A percentile compares a stretch with the other conserved stretches of the same genome.
phyloP scores from a whole-genome alignment of 23 tunicate genomes.

The Ascidia mentula region DNA sequence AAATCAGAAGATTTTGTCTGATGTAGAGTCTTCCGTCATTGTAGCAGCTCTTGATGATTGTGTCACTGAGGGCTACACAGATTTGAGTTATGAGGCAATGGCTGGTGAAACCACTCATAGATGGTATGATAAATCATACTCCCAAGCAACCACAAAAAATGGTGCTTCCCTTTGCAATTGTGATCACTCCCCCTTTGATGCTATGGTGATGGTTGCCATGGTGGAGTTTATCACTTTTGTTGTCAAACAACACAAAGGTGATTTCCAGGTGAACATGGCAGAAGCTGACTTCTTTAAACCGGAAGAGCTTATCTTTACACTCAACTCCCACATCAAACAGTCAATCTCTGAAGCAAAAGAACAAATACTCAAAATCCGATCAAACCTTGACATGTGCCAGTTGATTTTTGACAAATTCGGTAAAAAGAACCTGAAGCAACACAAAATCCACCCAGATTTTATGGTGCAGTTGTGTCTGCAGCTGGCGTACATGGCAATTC shows the following conservation, averaged over 20 bases:
- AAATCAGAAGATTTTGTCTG: conserved; percentile 34
- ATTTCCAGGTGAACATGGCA: conserved; percentile 32
- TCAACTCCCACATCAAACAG: conserved; percentile 36
- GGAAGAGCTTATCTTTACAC: conserved; percentile 44
- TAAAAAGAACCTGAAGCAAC: conserved; percentile 46
- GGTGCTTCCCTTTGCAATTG: conserved; percentile 50
- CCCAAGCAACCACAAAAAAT: conserved; percentile 30
- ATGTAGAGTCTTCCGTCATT: conserved; percentile 55
- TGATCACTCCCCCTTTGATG: conserved; percentile 93
- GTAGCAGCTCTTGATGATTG: conserved; percentile 60
- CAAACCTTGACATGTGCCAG: conserved; percentile 51
- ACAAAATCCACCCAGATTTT: conserved; percentile 71
- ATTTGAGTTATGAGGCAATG: conserved; percentile 37
- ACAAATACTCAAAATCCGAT: conserved; percentile 6
- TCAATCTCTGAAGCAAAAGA: conserved; percentile 36
- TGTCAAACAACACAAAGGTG: conserved; percentile 28
- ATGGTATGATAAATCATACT: conserved; percentile 93
- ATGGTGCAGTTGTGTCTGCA: conserved; percentile 76
- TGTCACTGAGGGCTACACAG: conserved; percentile 48
- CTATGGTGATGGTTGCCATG: conserved; percentile 76
- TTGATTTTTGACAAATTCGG: conserved; percentile 57
- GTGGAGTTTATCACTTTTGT: conserved; percentile 34
- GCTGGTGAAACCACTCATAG: conserved; percentile 40
- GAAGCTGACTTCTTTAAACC: conserved; percentile 22
- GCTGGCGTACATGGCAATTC: conserved; percentile 69